Evolutionary conservation across 1,140 invertebrate genomes (phyloP).

Genomic region (Lutraria rhynchaena): DNA sequence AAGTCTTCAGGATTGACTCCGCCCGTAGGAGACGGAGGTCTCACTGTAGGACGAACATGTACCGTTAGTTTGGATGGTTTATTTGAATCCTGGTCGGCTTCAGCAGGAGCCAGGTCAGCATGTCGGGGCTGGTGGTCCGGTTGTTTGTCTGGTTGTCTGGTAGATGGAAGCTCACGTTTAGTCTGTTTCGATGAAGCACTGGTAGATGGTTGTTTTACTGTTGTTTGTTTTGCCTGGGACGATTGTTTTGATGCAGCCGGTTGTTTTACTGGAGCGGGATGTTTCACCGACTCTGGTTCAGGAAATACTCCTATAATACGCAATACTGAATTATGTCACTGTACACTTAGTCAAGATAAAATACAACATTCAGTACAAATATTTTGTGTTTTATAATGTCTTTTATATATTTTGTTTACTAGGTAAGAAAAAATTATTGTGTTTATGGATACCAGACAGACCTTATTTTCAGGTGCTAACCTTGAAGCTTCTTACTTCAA

Average conservation of each 20-base stretch:
- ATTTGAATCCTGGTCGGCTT: constrained; percentile 17
- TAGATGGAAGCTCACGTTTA: too few species aligned
- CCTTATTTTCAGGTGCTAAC: too few species aligned
- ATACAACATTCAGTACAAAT: too few species aligned
- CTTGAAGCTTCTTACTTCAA: too few species aligned
- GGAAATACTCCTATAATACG: constrained; percentile 11
- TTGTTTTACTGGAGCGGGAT: constrained; percentile 5
- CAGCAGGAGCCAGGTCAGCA: constrained; percentile 39
- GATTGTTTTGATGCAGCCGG: background rate
- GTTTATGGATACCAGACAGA: too few species aligned
- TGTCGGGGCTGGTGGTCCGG: constrained; percentile 17
- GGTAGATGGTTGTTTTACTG: constrained; percentile 34
- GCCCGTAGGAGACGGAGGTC: constrained; percentile 24
- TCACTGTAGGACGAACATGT: constrained; percentile 14
- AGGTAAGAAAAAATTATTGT: too few species aligned
- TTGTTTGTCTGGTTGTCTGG: constrained; percentile 1
- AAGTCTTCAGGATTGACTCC: constrained; percentile 61
- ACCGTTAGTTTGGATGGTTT: constrained; percentile 22
- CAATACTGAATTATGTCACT: too few species aligned
- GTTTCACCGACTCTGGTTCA: constrained; percentile 44
- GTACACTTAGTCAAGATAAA: too few species aligned
- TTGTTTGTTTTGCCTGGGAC: background rate
- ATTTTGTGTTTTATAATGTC: too few species aligned
- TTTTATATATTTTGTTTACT: too few species aligned
- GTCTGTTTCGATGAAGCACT: background rate